Evolutionary conservation across 2,888 invertebrate genomes (phyloP), one percentile per base, ranked within the genome.

Genomic region (Unio pictorum): DNA sequence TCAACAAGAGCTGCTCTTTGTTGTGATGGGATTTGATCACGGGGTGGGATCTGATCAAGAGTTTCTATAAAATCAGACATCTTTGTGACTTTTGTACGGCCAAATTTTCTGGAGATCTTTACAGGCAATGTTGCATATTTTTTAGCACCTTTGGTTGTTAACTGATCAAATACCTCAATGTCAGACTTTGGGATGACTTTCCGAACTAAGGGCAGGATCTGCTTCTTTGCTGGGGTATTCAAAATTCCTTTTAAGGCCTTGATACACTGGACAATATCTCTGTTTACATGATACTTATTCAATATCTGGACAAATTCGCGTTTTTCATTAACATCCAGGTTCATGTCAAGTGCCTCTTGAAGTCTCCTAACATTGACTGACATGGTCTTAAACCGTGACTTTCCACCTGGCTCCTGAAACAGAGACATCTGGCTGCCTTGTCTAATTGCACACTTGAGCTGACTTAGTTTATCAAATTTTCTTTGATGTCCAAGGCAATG

Each of bases 201-300:
- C n/a, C 84, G 73, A 8, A 88, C 81, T 23, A 85, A 65, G 2
- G 78, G 75, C 20, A 86, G 76, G 61, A 86, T 68, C 65, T 84
- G 81, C 45, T 81, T 73, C 66, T 88, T 88, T 28, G 82, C 85
- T 4, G 87, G 84, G 8, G 87, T 86, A 71, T 87, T 84, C 8
- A 88, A 76, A n/a, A 88, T 73, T 23, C 78, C 72, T 58, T 78
- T 77, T 17, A 88, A 77, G 23, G 75, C 72, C 59, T 76, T 79
- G 2, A 84, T 81, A 64, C 88, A 82, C 61, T 83, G 81, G n/a
- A 81, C 74, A 20, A 86, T 79, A 72, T 87, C 84, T 54, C 85
- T 67, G 18, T 81, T 75, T 1, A 77, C 68, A 54, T 86, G 83
- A 68, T 85, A 88, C 54, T 78, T 74, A 68, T 84, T 85, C 34